Evolutionary conservation across 1,140 invertebrate genomes (phyloP), one percentile per base, ranked within the genome.

Genomic region (Drosophila watanabei): DNA sequence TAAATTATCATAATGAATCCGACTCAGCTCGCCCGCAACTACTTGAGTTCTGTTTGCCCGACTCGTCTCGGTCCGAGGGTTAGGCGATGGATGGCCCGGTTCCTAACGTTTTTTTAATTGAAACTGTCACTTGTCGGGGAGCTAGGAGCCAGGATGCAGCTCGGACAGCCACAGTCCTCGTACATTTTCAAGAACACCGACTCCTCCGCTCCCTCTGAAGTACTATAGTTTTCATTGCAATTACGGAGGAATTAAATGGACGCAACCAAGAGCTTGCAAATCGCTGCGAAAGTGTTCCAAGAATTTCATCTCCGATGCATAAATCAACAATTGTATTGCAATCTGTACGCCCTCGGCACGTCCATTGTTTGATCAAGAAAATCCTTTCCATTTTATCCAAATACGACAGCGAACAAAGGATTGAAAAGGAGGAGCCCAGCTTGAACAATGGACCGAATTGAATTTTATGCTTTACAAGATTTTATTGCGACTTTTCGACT

Each of bases 1-100:
- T 89, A 90, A 89, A 89, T 89, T 89, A 89, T 89, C 86, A 89
- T 89, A 89, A 89, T 89, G 85, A 89, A 89, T 85, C 85, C 78
- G 51, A 58, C 64, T 86, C 82, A 85, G 80, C 77, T 57, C 9
- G 54, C 54, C 83, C 69, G 56, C 79, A 73, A 89, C 86, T 89
- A 89, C 85, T 89, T 89, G 85, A 89, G 85, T 75, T 86, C 41
- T 77, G 59, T 68, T 66, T 65, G 70, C 65, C 64, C 75, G 58
- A 49, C 80, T 64, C 59, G 59, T 33, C 51, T 56, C 54, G 20
- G 59, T 80, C 63, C 58, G 63, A 35, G 63, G 63, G 56, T 63
- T 61, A 51, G 69, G 64, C 61, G 65, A n/a, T 13, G 48, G 30
- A 37, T 79, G 35, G 20, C 48, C 60, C 61, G 20, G n/a, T 59